A percentile compares a stretch with the other conserved stretches of the same genome.
Evolutionary conservation across 2,797 vertebrate genomes (phyloP).

Genomic region (Trachops cirrhosus): DNA sequence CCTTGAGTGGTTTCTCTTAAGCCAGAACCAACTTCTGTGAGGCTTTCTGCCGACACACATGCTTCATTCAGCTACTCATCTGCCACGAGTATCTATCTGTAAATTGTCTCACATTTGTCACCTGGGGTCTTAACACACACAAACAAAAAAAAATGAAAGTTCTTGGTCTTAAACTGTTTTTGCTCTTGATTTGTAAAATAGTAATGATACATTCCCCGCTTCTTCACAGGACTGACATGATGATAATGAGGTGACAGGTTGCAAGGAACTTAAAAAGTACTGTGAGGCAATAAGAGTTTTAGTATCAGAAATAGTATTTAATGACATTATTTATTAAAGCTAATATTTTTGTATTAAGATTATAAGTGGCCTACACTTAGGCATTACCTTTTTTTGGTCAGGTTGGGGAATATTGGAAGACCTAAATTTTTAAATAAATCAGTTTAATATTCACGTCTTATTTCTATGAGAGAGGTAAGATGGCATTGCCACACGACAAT

Average conservation of each 20-base stretch:
- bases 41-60: not conserved
- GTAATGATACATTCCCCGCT: not conserved
- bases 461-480: not conserved
- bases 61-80: not conserved
- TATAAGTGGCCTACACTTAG: not conserved
- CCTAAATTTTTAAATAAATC: slow-evolving; percentile 11
- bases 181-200: not conserved
- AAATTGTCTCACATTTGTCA: not conserved
- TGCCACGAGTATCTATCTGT: slow-evolving; percentile 14
- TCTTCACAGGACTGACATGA: not conserved
- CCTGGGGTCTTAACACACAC: not conserved
- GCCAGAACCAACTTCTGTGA: not conserved
- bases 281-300: not conserved
- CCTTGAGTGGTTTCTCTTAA: not conserved
- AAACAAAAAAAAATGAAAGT: not conserved
- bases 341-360: not conserved
- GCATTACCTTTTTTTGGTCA: not conserved
- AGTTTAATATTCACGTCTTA: slow-evolving; percentile 11
- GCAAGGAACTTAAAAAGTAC: not conserved
- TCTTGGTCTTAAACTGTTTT: not conserved
- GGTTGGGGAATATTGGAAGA: slow-evolving; percentile 4
- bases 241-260: not conserved
- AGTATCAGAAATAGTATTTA: slow-evolving; percentile 28
- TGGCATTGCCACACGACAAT: not conserved
- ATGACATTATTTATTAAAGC: not conserved